Base-by-base conservation (phyloP, 1,140 invertebrate genomes). In the Lineus longissimus region DNA sequence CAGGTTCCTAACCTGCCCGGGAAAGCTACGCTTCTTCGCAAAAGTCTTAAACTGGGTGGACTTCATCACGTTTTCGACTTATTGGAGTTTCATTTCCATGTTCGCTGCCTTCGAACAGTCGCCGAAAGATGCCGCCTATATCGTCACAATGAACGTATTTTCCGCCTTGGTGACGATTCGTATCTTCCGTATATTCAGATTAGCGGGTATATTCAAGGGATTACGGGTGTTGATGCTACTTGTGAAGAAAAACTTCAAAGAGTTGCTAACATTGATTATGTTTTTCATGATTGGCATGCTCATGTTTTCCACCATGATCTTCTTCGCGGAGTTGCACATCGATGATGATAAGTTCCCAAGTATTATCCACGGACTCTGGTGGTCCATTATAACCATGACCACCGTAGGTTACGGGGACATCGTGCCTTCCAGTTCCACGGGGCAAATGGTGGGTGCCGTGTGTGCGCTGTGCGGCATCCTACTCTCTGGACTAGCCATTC, bases 401-500 rank as follows among this genome's bases (percentile, higher is more conserved):
- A 71, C 67, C 27, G 65, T 71, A 17, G 69, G 69, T 22, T 71
- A 70, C 45, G 69, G 69, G 15, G 69, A 71, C 61, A 54, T 60
- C 17, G 56, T 63, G 7, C 69, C 69, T n/a, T 23, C 29, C 19
- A 61, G 66, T 15, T 22, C 51, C 25, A 23, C 58, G 15, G 69
- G 69, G 6, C 59, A 67, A 23, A 29, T 71, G 2, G 59, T 71
- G 17, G 69, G 69, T 31, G 55, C 64, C 1, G 23, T 69, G 1
- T 71, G 69, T 45, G 67, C 64, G 4, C 17, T 71, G 1, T 61
- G 55, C 60, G 69, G 69, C 19, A 55, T 71, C 25, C 45, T 71
- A 1, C 58, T 65, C n/a, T 59, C 61, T 7, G 67, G 64, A 17
- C 62, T 71, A 33, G 59, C 67, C 15, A 62, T 71, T 2, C 67